Evolutionary conservation across 2,888 invertebrate genomes (phyloP).

Genomic region (Acronicta alni): DNA sequence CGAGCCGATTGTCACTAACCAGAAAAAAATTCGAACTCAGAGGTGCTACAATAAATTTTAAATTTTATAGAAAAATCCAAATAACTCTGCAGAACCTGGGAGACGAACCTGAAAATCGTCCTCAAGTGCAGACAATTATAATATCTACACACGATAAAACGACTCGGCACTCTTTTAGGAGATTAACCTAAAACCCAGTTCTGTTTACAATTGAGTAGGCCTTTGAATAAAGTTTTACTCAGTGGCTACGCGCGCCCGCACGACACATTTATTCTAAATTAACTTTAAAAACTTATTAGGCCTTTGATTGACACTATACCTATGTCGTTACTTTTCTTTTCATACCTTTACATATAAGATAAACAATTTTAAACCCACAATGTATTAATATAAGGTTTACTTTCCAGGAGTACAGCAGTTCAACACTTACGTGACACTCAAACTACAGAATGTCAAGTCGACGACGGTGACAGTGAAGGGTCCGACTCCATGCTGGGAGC

Average conservation of each 20-base stretch:
- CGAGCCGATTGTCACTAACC: too few species aligned
- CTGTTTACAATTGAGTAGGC: constrained; percentile 19
- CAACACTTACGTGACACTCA: constrained; percentile 98
- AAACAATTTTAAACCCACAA: constrained; percentile 26
- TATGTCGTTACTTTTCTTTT: constrained; percentile 32
- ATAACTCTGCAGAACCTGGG: too few species aligned
- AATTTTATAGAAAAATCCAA: too few species aligned
- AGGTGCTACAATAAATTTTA: too few species aligned
- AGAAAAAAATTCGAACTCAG: too few species aligned
- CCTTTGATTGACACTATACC: constrained; percentile 36
- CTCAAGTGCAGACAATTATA: too few species aligned
- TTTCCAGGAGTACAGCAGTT: constrained; percentile 94
- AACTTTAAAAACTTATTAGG: constrained; percentile 39
- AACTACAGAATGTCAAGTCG: constrained; percentile 99
- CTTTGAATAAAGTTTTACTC: constrained; percentile 15
- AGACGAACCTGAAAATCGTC: too few species aligned
- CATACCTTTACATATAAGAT: constrained; percentile 16
- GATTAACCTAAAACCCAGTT: constrained; percentile 10
- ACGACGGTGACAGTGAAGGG: constrained; percentile 99
- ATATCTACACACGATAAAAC: too few species aligned
- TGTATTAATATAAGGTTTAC: constrained; percentile 35
- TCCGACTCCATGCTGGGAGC: constrained; percentile 98
- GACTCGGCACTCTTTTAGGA: background rate
- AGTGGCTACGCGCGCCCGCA: constrained; percentile 18
- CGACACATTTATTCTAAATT: constrained; percentile 26